Evolutionary conservation across 2,888 invertebrate species (phyloP).

Genomic region (Hirtodrosophila histrioides): DNA sequence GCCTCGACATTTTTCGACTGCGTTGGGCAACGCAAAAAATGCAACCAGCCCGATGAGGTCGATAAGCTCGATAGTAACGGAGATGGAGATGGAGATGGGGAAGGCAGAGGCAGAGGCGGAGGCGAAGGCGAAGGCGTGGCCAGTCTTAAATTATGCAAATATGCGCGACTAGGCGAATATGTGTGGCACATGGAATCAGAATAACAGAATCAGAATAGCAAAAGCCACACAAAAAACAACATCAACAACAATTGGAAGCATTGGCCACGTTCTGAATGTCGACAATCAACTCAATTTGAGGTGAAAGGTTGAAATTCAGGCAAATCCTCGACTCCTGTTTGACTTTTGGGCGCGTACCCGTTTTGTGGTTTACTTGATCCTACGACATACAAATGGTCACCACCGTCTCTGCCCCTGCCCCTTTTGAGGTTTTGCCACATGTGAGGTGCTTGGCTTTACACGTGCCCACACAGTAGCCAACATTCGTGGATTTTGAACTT

Average conservation of each 20-base stretch:
- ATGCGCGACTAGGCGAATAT: constrained; percentile 37
- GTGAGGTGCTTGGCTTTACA: constrained; percentile 5
- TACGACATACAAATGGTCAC: neutral
- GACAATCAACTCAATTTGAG: constrained; percentile 74
- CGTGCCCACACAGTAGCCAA: constrained; percentile 38
- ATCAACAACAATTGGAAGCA: constrained; percentile 37
- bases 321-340: constrained; percentile 41
- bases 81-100: neutral
- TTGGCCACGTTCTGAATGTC: constrained; percentile 64
- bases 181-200: constrained; percentile 37
- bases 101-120: neutral
- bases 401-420: neutral
- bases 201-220: constrained; percentile 24
- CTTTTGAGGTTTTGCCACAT: neutral
- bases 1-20: constrained; percentile 27
- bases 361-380: constrained; percentile 4
- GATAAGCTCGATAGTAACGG: constrained; percentile 12
- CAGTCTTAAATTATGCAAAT: constrained; percentile 50
- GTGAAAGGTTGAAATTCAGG: constrained; percentile 43
- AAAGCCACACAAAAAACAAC: constrained; percentile 1
- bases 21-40: constrained; percentile 17
- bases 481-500: constrained; percentile 53
- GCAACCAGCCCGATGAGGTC: constrained; percentile 28
- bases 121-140: constrained; percentile 18
- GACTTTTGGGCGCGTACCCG: constrained; percentile 14